A percentile compares a stretch with the other conserved stretches of the same genome.
These are phyloP conservation scores for Notarius lentiginosus DNA, from an alignment of 2,113 vertebrate species.

Conservation along the genomic window DNA sequence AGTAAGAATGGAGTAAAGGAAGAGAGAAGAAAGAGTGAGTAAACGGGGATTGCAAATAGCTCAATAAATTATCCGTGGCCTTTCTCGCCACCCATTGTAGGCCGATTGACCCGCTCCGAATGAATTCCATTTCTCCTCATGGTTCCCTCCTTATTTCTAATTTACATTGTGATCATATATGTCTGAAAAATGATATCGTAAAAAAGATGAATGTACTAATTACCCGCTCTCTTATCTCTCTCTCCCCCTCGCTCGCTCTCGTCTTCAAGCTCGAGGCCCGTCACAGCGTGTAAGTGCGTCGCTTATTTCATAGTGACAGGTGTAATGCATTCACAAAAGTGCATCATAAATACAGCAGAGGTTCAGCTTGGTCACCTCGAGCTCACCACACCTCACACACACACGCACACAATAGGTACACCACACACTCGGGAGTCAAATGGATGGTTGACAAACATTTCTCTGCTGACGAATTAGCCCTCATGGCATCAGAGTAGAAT, in stretches of 20 bases:
- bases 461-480: constrained; percentile 94
- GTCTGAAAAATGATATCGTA: constrained; percentile 99
- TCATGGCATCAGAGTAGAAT: constrained; percentile 95
- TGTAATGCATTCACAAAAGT: constrained; percentile 99
- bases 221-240: constrained; percentile 98
- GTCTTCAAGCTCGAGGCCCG: constrained; percentile 71
- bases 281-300: constrained; percentile 89
- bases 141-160: constrained; percentile 99
- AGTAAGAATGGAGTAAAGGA: constrained; percentile 59
- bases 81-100: constrained; percentile 91
- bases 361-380: constrained; percentile 94
- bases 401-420: constrained; percentile 65
- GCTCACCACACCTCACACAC: constrained; percentile 65
- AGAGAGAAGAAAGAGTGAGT: constrained; percentile 33
- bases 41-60: constrained; percentile 76
- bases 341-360: constrained; percentile 97
- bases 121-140: constrained; percentile 93
- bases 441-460: constrained; percentile 98
- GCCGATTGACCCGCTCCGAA: constrained; percentile 97
- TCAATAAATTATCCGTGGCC: constrained; percentile 97
- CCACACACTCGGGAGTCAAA: constrained; percentile 83
- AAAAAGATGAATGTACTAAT: constrained; percentile 99
- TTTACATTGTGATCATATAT: constrained; percentile 99
- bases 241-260: constrained; percentile 87
- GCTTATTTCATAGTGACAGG: constrained; percentile 99